Conservation (phyloP, 2,888 invertebrate species). For the Nasonia oneida region DNA sequence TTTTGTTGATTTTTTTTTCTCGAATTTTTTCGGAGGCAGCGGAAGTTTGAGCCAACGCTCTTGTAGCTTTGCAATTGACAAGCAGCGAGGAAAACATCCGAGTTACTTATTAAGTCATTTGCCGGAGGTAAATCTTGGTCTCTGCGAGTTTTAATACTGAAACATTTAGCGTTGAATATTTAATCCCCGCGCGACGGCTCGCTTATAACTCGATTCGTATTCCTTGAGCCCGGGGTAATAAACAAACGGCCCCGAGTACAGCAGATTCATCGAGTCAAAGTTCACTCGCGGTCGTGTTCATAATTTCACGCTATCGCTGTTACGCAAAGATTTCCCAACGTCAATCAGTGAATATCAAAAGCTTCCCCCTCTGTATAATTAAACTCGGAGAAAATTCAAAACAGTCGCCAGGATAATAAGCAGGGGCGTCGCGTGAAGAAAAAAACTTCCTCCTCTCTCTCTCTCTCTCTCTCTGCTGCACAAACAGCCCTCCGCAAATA, state of each 20-base stretch:
- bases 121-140: conserved; percentile 17
- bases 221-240: background rate
- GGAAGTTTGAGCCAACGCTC: background rate
- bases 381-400: background rate
- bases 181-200: background rate
- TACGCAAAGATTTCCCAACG: too few relatives aligned
- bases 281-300: background rate
- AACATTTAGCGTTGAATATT: conserved; percentile 27
- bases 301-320: background rate
- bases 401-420: background rate
- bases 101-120: conserved; percentile 48
- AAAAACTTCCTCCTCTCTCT: background rate
- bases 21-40: conserved; percentile 5
- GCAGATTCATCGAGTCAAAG: background rate
- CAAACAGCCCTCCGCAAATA: background rate
- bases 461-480: too few relatives aligned
- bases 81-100: conserved; percentile 39
- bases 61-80: conserved; percentile 2
- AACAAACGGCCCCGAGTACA: background rate
- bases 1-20: conserved; percentile 32
- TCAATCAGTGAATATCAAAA: too few relatives aligned
- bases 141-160: conserved; percentile 10
- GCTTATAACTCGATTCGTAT: background rate
- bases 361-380: background rate
- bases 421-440: background rate